These are phyloP conservation scores for Cochlearius cochlearius DNA, from an alignment of 2,113 vertebrate species.

Conservation along the genomic window DNA sequence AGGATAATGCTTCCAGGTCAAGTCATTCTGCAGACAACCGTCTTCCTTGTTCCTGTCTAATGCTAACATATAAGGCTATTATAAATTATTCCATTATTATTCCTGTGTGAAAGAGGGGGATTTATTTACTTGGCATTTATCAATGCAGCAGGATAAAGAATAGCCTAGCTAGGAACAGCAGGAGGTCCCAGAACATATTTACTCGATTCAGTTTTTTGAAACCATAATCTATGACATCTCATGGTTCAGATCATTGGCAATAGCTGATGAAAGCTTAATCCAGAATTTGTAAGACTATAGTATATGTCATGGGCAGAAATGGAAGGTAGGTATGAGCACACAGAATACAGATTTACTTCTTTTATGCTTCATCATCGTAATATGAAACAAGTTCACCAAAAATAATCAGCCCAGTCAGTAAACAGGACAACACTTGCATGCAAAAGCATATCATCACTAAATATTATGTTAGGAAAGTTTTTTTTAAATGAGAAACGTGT, in stretches of 20 bases:
- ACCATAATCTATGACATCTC: conserved; percentile 33
- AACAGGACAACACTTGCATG: neutral
- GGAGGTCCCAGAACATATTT: neutral
- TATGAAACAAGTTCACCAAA: neutral
- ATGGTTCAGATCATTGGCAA: neutral
- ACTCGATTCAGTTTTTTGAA: conserved; percentile 42
- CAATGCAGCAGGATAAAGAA: conserved; percentile 37
- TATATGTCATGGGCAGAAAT: neutral
- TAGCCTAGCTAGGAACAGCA: neutral
- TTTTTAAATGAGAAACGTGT: neutral
- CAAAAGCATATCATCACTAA: neutral
- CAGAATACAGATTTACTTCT: neutral
- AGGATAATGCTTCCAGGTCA: conserved; percentile 55
- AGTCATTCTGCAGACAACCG: conserved; percentile 36
- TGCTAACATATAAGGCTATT: conserved; percentile 22
- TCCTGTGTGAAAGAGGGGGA: conserved; percentile 41
- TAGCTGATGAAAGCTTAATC: conserved; percentile 30
- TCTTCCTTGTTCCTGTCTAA: conserved; percentile 24
- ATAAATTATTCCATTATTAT: conserved; percentile 63
- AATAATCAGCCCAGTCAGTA: neutral
- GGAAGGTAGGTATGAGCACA: neutral
- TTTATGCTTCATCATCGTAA: neutral
- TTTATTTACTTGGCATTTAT: conserved; percentile 62
- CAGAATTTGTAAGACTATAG: neutral
- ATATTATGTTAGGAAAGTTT: neutral